These are phyloP conservation scores for Psephotus haematonotus DNA, from an alignment of 2,113 vertebrate genomes.

Conservation along the genomic window DNA sequence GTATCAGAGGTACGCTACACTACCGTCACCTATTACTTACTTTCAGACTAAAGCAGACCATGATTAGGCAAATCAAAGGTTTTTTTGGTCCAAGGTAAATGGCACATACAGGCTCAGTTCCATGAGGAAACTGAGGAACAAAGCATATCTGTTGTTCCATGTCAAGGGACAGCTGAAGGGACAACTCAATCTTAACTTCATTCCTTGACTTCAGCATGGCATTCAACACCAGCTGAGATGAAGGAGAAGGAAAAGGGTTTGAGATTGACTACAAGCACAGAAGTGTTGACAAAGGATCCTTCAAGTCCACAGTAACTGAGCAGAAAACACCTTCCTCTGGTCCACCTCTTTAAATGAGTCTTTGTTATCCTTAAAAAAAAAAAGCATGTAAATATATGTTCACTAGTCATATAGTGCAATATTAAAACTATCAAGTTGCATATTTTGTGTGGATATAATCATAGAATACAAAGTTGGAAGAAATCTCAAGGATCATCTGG, in stretches of 20 bases:
- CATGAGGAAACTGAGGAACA: neutral
- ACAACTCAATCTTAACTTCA: neutral
- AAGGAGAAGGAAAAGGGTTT: neutral
- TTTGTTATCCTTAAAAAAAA: neutral
- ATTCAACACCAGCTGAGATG: neutral
- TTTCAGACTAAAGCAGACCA: neutral
- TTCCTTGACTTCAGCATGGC: neutral
- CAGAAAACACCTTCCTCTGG: neutral
- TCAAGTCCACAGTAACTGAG: neutral
- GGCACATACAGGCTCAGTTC: neutral
- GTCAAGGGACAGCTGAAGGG: neutral
- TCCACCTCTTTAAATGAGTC: neutral
- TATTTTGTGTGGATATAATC: neutral
- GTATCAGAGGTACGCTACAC: neutral
- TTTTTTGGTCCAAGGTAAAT: neutral
- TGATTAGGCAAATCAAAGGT: neutral
- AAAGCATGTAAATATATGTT: neutral
- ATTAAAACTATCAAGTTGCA: neutral
- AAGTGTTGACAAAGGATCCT: neutral
- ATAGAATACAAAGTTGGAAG: neutral
- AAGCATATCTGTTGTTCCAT: fast-evolving
- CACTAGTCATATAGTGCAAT: neutral
- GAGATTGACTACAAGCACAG: neutral
- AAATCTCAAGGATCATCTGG: neutral
- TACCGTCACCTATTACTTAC: too few relatives aligned